Evolutionary conservation across 2,113 vertebrate species (phyloP).

Genomic region (Emydocephalus ijimae): DNA sequence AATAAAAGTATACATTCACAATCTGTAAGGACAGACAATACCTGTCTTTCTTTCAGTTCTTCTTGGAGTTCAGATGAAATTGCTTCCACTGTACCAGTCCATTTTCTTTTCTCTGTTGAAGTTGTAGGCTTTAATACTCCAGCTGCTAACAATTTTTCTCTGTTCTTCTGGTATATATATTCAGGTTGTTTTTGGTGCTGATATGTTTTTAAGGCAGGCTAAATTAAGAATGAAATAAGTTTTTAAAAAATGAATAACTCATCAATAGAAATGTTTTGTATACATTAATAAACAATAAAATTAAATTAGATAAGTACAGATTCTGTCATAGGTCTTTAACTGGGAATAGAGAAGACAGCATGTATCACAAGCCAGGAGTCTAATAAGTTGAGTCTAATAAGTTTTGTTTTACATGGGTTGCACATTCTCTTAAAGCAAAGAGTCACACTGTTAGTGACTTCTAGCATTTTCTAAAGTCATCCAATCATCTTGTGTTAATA

Average conservation of each 20-base stretch:
- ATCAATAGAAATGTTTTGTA: neutral
- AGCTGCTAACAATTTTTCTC: conserved; percentile 34
- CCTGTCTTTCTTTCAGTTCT: conserved; percentile 64
- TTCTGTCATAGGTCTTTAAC: neutral
- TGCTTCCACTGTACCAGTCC: conserved; percentile 16
- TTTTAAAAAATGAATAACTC: neutral
- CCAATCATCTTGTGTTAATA: neutral
- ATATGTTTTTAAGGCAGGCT: conserved; percentile 69
- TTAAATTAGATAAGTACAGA: neutral
- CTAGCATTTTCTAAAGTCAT: neutral
- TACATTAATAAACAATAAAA: neutral
- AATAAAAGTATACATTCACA: neutral
- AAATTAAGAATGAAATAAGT: conserved; percentile 5
- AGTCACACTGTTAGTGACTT: neutral
- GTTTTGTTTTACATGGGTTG: neutral
- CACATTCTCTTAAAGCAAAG: neutral
- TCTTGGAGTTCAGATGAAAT: conserved; percentile 49
- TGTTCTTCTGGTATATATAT: conserved; percentile 59
- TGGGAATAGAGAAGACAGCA: neutral
- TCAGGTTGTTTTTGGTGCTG: conserved; percentile 66
- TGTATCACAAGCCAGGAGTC: neutral
- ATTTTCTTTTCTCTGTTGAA: conserved; percentile 23
- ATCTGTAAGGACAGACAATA: conserved; percentile 29
- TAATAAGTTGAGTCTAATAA: neutral
- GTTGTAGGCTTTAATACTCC: conserved; percentile 45